Conservation (phyloP, 2,888 invertebrate genomes). For the Xylophagus ater region DNA sequence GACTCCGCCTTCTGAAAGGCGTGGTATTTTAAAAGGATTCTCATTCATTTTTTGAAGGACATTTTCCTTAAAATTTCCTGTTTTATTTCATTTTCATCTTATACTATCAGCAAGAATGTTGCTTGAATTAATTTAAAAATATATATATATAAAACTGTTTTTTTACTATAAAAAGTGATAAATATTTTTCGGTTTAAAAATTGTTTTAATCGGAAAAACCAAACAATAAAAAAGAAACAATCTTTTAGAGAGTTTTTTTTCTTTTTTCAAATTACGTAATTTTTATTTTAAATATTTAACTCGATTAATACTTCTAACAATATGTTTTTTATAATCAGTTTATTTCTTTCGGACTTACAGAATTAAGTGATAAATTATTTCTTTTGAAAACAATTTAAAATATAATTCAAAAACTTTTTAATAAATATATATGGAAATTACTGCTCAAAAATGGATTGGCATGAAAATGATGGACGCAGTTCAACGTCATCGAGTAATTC, state of each 20-base stretch:
- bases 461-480: constrained; percentile 16
- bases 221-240: neutral
- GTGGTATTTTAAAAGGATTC: too few relatives aligned
- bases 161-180: too few relatives aligned
- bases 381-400: neutral
- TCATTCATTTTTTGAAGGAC: too few relatives aligned
- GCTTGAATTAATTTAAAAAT: too few relatives aligned
- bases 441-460: constrained; percentile 12
- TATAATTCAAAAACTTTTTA: neutral
- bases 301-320: neutral
- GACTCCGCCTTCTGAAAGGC: too few relatives aligned
- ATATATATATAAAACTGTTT: too few relatives aligned
- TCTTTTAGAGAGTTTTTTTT: neutral
- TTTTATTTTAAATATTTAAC: too few relatives aligned
- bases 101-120: too few relatives aligned
- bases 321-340: neutral
- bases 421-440: neutral
- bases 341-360: neutral
- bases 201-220: neutral
- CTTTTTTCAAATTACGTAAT: too few relatives aligned
- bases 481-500: constrained; percentile 16
- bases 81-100: too few relatives aligned
- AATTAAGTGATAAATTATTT: neutral
- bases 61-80: too few relatives aligned
- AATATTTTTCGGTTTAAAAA: too few relatives aligned